Base-by-base conservation (phyloP, 2,797 vertebrate genomes). In the Centroberyx gerrardi region DNA sequence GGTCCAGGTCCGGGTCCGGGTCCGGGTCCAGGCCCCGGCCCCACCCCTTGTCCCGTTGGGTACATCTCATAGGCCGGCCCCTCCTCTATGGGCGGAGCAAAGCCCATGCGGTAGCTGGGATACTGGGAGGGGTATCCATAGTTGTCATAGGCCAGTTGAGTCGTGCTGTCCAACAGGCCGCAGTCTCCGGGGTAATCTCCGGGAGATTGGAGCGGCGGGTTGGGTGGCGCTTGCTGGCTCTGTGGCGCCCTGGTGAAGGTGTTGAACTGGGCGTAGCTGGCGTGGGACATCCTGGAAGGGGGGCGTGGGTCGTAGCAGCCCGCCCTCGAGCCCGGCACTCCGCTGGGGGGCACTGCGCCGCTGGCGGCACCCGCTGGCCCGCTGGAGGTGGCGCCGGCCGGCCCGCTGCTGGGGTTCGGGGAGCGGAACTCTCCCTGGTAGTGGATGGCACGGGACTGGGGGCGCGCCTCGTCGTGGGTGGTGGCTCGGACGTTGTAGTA, bases 401-500 rank as follows among this genome's bases (percentile, higher is more conserved):
- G 84, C 6, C 88, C 90, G 0, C 69, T 73, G 71, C 29, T 88
- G 0, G 95, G 95, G 0, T 97, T 94, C 0, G 90, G 89, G n/a
- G 93, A 67, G 0, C 98, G 96, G 78, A 97, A 98, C 78, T 99
- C 98, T 31, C 93, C 93, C 2, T 96, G 83, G 76, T 98, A 98
- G 58, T 97, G 95, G 72, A 98, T 91, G 0, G 96, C 91, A 55
- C 97, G 95, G 4, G 97, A 96, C 5, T 96, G 92, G 0, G 97
- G 95, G 0, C 97, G 96, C 0, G 91, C 93, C 54, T 99, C 98
- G 0, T 99, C 97, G 0, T 99, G 97, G 71, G 93, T 94, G 49
- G 95, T 94, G 54, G 97, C 98, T 0, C 97, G 95, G 31, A 99
- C 97, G 0, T 99, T 99, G 95, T 99, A 99, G 93, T 99, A 99